phyloP scores from a whole-genome alignment of 2,113 vertebrate genomes.

The Chascanopsetta lugubris region DNA sequence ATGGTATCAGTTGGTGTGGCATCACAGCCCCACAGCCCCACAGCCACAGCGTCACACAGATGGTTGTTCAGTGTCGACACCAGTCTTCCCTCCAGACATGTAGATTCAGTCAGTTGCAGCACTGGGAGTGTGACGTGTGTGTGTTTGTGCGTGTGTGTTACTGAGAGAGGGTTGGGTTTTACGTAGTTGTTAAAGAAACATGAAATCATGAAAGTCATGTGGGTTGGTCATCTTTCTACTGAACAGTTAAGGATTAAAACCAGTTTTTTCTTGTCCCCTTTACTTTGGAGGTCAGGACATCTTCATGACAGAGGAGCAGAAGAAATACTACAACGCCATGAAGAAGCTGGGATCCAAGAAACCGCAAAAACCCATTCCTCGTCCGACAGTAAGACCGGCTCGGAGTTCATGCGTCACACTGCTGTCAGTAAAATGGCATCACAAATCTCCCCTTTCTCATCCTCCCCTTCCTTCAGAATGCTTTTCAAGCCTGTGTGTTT shows the following conservation, averaged over 20 bases:
- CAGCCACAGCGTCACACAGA: constrained; percentile 45
- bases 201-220: too few species aligned
- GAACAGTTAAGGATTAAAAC: constrained; percentile 85
- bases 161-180: neutral
- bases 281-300: constrained; percentile 92
- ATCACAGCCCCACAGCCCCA: constrained; percentile 20
- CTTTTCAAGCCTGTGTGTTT: constrained; percentile 95
- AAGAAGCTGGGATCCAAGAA: constrained; percentile 96
- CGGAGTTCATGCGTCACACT: neutral
- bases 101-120: too few species aligned
- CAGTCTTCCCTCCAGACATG: constrained; percentile 42
- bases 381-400: constrained; percentile 81
- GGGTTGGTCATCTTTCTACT: too few species aligned
- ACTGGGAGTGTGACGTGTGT: constrained; percentile 21
- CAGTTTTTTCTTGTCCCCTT: constrained; percentile 73
- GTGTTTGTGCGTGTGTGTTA: neutral
- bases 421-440: too few species aligned
- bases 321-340: constrained; percentile 97
- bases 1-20: constrained; percentile 23
- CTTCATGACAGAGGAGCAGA: constrained; percentile 98
- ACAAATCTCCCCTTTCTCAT: neutral
- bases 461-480: constrained; percentile 82
- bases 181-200: too few species aligned
- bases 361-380: constrained; percentile 93
- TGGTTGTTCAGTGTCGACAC: constrained; percentile 48